Evolutionary conservation across 2,797 vertebrate genomes (phyloP).

Genomic region (Aselliscus stoliczkanus): DNA sequence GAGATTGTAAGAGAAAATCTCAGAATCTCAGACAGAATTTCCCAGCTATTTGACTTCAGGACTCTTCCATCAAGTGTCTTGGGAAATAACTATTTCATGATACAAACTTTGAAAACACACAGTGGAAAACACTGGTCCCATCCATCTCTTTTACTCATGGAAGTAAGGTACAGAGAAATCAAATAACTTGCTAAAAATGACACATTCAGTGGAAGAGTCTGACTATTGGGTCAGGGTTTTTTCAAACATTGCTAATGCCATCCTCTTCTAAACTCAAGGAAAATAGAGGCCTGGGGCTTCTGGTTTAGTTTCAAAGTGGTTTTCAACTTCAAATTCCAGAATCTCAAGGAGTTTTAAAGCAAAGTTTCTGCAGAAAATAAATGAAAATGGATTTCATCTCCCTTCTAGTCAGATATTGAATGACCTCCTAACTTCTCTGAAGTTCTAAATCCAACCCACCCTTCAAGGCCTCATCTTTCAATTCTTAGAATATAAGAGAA

Average conservation of each 20-base stretch:
- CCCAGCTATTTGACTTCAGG: not conserved
- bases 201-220: not conserved
- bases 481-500: not conserved
- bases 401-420: not conserved
- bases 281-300: not conserved
- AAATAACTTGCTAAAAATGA: not conserved
- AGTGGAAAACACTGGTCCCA: not conserved
- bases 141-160: not conserved
- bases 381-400: not conserved
- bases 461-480: not conserved
- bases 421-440: not conserved
- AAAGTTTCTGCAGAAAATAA: not conserved
- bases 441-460: not conserved
- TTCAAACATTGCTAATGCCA: not conserved
- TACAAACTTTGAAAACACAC: not conserved
- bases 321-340: conserved; percentile 2
- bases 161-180: not conserved
- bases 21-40: not conserved
- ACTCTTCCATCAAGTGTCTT: not conserved
- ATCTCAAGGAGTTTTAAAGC: not conserved
- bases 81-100: not conserved
- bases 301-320: not conserved
- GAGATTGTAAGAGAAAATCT: not conserved
- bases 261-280: not conserved
- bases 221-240: not conserved